Evolutionary conservation across 1,140 invertebrate genomes (phyloP).

Genomic region (Heliconius eleuchia): DNA sequence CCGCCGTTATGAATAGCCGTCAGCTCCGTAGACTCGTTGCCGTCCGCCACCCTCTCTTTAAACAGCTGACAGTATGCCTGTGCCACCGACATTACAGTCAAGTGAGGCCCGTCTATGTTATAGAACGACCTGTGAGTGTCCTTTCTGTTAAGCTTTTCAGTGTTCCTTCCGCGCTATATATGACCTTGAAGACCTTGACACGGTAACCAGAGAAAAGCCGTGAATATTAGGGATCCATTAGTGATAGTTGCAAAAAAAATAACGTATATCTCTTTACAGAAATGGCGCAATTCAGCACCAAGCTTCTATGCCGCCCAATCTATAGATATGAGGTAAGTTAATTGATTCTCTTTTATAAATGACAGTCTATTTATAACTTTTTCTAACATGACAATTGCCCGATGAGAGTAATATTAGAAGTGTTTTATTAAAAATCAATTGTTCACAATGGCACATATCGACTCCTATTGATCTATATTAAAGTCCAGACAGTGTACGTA

Average conservation of each 20-base stretch:
- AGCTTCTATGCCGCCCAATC: slow-evolving; percentile 72
- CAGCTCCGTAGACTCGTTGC: slow-evolving; percentile 60
- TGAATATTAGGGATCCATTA: not conserved
- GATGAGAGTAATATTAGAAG: slow-evolving; percentile 40
- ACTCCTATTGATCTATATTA: slow-evolving; percentile 75
- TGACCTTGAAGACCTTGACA: not conserved
- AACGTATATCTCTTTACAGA: slow-evolving; percentile 57
- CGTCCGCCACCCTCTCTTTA: slow-evolving; percentile 46
- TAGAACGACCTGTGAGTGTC: slow-evolving; percentile 73
- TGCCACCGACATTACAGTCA: slow-evolving; percentile 70
- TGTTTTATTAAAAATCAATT: slow-evolving; percentile 68
- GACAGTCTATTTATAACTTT: slow-evolving; percentile 20
- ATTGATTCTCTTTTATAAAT: slow-evolving; percentile 15
- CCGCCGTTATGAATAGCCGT: slow-evolving; percentile 61
- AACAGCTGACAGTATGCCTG: slow-evolving; percentile 47
- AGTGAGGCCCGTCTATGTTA: slow-evolving; percentile 75
- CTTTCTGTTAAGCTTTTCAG: slow-evolving; percentile 34
- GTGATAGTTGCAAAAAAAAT: not conserved
- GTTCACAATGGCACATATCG: slow-evolving; percentile 59
- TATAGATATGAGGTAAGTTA: slow-evolving; percentile 69
- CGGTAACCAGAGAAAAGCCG: slow-evolving; percentile 8
- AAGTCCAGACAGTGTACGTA: slow-evolving; percentile 47
- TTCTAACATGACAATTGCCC: slow-evolving; percentile 23
- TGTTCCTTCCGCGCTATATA: slow-evolving; percentile 23
- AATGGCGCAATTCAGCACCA: slow-evolving; percentile 75